Base-by-base conservation (phyloP, 2,113 vertebrate species). In the Sula dactylatra region DNA sequence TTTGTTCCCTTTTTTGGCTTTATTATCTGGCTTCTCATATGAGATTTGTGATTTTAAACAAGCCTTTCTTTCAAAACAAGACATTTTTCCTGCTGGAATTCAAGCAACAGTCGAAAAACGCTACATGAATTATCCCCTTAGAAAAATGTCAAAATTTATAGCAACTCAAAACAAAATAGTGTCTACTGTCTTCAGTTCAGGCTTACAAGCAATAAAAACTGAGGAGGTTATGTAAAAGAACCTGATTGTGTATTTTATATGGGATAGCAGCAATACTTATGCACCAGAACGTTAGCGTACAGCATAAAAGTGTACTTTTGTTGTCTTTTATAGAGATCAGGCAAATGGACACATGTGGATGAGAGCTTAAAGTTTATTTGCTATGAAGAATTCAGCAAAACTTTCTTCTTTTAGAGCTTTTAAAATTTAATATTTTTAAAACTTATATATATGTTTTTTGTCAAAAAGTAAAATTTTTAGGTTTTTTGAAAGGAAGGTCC, bases 1-100 rank as follows among this genome's bases (percentile, higher is more conserved):
- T 97, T 97, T 85, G 36, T 97, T 95, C 67, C 96, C 93, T 93
- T 97, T 95, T 97, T 95, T 93, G 93, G 91, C 89, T 81, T 95
- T 94, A 93, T 91, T 93, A 94, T 95, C 73, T 94, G 87, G 58
- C 84, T 93, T 95, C 97, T 96, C 74, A 50, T 73, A 76, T 16
- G 70, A 96, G 91, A 96, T 87, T 74, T 93, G 86, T 78, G 93
- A 97, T 95, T 95, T 96, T 95, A 95, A 97, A 93, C 58, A 93
- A 96, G 78, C 3, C 54, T 85, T 95, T 95, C 89, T 96, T 97
- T 95, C 93, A 93, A 96, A 96, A 96, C 81, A 96, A 91, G 93
- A 88, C 45, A 90, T 95, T 94, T 95, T 95, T 97, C 73, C 62
- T 95, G 45, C 54, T 95, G 91, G 96, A 97, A 96, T 96, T 95